Base-by-base conservation (phyloP, 2,113 vertebrate genomes). In the zebrafish (Danio rerio) region DNA sequence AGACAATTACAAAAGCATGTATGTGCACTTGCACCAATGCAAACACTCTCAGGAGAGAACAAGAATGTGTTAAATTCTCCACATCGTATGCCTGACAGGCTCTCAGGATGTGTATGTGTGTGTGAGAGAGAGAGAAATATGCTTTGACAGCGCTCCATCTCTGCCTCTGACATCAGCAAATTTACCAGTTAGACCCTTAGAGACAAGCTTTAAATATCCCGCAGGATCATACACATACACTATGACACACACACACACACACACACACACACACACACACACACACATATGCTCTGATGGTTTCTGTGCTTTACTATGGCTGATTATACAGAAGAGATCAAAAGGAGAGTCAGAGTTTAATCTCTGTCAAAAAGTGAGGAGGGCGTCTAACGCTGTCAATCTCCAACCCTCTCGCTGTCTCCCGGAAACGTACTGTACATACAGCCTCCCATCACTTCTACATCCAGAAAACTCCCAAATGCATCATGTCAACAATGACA, bases 301-400 rank as follows among this genome's bases (percentile, higher is more conserved):
- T 47, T 18, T 47, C 76, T 65, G 61, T 66, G 76, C 76, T 79
- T 79, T 20, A 40, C 31, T 66, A 79, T 42, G 21, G 21, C 61
- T 66, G 76, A 79, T 79, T 79, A 79, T 79, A 79, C 62, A 66
- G 76, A 5, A 55, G 58, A 63, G 74, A 77, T 77, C 74, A 77
- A 63, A 77, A 77, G 58, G 62, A 50, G n/a, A 76, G 43, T 73
- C 55, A 8, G 42, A 76, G 42, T 61, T 76, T 76, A 76, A 76
- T 76, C 73, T 66, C 76, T 66, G 61, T 66, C 76, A 55, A 66
- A 66, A 56, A 20, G 62, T 20, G 47, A 78, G 43, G 31, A 79
- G 62, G 15, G 61, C 66, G 62, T 43, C 62, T 43, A 21, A 42
- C 31, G 40, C 31, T 81, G 53, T 69, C 11, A 61, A 49, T 53